A percentile compares a stretch with the other conserved stretches of the same genome.
phyloP scores from a whole-genome alignment of 2,888 invertebrate species.

The Morpho deidamia region DNA sequence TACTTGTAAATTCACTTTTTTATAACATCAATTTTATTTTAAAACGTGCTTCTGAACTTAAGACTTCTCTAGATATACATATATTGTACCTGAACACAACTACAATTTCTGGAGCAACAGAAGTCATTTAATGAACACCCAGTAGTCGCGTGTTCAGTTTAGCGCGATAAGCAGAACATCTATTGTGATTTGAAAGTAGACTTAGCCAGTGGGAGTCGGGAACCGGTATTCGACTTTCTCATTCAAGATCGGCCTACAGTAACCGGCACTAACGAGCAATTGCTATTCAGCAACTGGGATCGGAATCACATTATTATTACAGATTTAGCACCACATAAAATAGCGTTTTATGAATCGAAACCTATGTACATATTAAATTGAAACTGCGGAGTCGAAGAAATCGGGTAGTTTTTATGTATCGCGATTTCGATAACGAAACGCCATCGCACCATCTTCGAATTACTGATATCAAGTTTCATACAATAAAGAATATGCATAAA shows the following conservation, averaged over 20 bases:
- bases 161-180: constrained; percentile 49
- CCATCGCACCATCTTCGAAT: background rate
- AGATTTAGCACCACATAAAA: too few species aligned
- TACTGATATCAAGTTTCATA: constrained; percentile 6
- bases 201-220: constrained; percentile 52
- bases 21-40: too few species aligned
- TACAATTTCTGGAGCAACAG: too few species aligned
- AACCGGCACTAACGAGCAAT: constrained; percentile 10
- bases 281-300: constrained; percentile 4
- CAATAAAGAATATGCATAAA: constrained; percentile 9
- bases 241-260: constrained; percentile 59
- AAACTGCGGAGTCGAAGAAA: too few species aligned
- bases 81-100: too few species aligned
- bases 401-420: background rate
- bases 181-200: constrained; percentile 77
- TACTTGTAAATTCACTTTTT: too few species aligned
- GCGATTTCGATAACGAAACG: background rate
- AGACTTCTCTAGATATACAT: too few species aligned
- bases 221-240: constrained; percentile 75
- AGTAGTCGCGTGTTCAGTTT: constrained; percentile 45
- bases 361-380: too few species aligned
- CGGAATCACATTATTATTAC: constrained; percentile 9
- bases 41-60: too few species aligned
- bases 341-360: too few species aligned
- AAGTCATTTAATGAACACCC: constrained; percentile 26